Evolutionary conservation across 1,140 invertebrate species (phyloP).

Genomic region (Conopomorpha cramerella): DNA sequence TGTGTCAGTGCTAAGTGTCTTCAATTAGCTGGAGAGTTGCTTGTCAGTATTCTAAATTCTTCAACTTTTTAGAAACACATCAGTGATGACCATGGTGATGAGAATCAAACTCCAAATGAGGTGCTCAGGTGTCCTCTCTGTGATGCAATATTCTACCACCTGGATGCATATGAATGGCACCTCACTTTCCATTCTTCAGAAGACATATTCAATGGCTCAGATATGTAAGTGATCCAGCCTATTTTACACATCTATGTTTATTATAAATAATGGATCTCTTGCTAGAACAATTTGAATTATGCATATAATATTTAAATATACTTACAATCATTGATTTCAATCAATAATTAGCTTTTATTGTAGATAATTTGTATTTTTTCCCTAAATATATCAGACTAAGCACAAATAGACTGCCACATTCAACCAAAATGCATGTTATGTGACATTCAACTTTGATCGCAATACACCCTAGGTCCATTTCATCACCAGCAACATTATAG

Average conservation of each 20-base stretch:
- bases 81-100: slow-evolving; percentile 61
- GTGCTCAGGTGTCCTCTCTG: slow-evolving; percentile 68
- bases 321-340: neutral
- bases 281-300: neutral
- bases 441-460: too few species aligned
- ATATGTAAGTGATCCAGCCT: slow-evolving; percentile 41
- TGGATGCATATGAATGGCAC: slow-evolving; percentile 69
- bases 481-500: too few species aligned
- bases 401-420: too few species aligned
- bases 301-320: neutral
- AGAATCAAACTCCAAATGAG: slow-evolving; percentile 62
- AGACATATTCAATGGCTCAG: slow-evolving; percentile 67
- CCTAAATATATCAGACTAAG: too few species aligned
- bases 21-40: too few species aligned
- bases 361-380: neutral
- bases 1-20: too few species aligned
- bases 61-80: slow-evolving; percentile 59
- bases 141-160: slow-evolving; percentile 68
- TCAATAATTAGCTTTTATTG: neutral
- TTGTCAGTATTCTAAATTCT: neutral
- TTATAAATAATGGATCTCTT: slow-evolving; percentile 2
- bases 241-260: slow-evolving; percentile 3
- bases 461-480: too few species aligned
- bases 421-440: too few species aligned
- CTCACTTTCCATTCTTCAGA: slow-evolving; percentile 66